A percentile compares a stretch with the other conserved stretches of the same genome.
These are phyloP conservation scores for rabbit (Oryctolagus cuniculus) DNA, from an alignment of 2,113 vertebrate species.

Conservation along the genomic window DNA sequence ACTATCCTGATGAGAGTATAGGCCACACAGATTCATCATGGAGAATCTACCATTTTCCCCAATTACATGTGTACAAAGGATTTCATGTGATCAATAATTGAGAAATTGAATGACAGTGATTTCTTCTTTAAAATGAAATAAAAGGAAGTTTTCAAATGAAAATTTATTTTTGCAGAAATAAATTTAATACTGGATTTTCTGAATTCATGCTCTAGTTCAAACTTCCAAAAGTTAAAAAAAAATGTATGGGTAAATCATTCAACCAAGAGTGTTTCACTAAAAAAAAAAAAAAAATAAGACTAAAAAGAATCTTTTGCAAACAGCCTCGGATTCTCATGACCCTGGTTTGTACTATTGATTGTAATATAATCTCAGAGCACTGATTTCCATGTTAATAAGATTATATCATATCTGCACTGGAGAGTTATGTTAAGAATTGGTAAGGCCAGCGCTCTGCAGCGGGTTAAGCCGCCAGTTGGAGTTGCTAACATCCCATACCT, in stretches of 20 bases:
- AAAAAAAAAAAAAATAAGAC: background rate
- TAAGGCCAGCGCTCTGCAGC: background rate
- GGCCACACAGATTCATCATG: background rate
- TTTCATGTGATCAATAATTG: background rate
- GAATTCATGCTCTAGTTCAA: background rate
- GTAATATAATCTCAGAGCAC: background rate
- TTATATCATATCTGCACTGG: background rate
- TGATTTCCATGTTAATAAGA: background rate
- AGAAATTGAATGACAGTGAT: background rate
- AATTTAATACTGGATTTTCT: background rate
- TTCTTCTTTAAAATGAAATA: conserved; percentile 14
- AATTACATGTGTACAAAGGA: background rate
- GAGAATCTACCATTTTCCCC: background rate
- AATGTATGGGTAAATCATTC: background rate
- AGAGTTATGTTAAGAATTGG: background rate
- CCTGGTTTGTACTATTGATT: background rate
- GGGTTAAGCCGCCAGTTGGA: no score
- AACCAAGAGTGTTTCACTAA: background rate
- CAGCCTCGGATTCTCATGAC: background rate
- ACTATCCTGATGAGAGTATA: background rate
- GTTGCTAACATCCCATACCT: no score
- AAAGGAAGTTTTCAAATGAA: background rate
- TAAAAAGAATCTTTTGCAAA: background rate
- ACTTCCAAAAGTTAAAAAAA: background rate
- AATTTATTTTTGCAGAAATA: background rate